Evolutionary conservation across 2,888 invertebrate species (phyloP).

Genomic region (Cataglyphis altisquamis): DNA sequence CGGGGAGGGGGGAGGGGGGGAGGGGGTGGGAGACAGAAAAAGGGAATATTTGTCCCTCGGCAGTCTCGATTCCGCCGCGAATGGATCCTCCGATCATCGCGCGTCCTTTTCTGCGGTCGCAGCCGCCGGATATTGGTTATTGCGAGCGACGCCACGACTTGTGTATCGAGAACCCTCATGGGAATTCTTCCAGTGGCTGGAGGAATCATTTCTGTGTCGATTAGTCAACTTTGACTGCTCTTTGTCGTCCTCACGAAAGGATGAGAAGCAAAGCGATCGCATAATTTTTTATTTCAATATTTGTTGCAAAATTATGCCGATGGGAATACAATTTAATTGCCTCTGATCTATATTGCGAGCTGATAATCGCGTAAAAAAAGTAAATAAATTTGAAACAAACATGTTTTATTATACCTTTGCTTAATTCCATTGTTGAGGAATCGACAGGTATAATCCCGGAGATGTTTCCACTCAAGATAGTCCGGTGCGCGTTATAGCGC

Average conservation of each 20-base stretch:
- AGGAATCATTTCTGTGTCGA: constrained; percentile 76
- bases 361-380: neutral
- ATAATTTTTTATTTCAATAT: neutral
- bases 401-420: neutral
- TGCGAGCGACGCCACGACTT: constrained; percentile 62
- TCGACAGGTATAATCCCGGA: constrained; percentile 14
- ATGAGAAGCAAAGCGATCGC: neutral
- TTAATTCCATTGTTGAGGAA: constrained; percentile 21
- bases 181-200: constrained; percentile 68
- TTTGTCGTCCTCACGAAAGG: constrained; percentile 7
- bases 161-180: constrained; percentile 67
- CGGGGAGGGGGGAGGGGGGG: neutral
- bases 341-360: neutral
- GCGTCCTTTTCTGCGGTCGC: constrained; percentile 77
- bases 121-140: constrained; percentile 78
- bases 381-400: neutral
- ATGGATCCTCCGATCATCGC: constrained; percentile 30
- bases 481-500: neutral
- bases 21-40: constrained; percentile 39
- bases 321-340: neutral
- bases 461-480: neutral
- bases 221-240: constrained; percentile 58
- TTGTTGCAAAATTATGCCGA: neutral
- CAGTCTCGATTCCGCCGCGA: constrained; percentile 47
- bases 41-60: constrained; percentile 50